A percentile compares a stretch with the other conserved stretches of the same genome.
These are phyloP conservation scores for Apaloderma vittatum DNA, from an alignment of 2,113 vertebrate genomes.

Conservation along the genomic window DNA sequence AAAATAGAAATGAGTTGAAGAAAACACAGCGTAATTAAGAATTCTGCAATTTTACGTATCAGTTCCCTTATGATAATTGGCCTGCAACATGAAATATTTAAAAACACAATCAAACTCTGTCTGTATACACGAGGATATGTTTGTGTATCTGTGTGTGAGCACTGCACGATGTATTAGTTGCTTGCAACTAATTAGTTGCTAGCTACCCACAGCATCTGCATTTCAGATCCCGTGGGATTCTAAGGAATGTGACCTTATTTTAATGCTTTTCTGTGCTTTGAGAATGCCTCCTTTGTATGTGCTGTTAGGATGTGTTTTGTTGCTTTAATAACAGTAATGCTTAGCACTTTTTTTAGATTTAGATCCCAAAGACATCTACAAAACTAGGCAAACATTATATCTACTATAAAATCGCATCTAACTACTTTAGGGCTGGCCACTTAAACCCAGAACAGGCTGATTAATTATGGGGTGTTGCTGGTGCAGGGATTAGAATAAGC, in stretches of 20 bases:
- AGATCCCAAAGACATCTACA: slow-evolving; percentile 49
- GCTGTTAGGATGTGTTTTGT: slow-evolving; percentile 33
- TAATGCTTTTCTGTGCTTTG: slow-evolving; percentile 62
- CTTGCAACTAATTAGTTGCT: slow-evolving; percentile 68
- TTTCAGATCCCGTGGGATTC: slow-evolving; percentile 20
- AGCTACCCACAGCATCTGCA: slow-evolving; percentile 53
- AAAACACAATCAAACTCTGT: slow-evolving; percentile 36
- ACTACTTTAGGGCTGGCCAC: background rate
- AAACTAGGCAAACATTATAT: background rate
- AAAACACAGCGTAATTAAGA: slow-evolving; percentile 50
- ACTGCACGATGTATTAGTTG: slow-evolving; percentile 20
- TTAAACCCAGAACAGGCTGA: background rate
- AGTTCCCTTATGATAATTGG: slow-evolving; percentile 64
- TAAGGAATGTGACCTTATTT: slow-evolving; percentile 70
- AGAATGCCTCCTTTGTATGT: slow-evolving; percentile 48
- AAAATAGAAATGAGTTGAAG: slow-evolving; percentile 46
- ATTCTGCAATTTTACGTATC: slow-evolving; percentile 69
- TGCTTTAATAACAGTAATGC: slow-evolving; percentile 54
- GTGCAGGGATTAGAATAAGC: background rate
- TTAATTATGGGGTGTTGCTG: background rate
- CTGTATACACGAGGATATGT: background rate
- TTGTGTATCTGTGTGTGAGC: slow-evolving; percentile 39
- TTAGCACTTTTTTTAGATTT: slow-evolving; percentile 18
- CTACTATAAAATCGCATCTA: background rate
- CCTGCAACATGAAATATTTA: slow-evolving; percentile 65